Percentiles rank a stretch among this genome's conserved stretches.
These are phyloP conservation scores for Luperina nickerlii DNA, from an alignment of 2,888 invertebrate genomes.

Conservation along the genomic window DNA sequence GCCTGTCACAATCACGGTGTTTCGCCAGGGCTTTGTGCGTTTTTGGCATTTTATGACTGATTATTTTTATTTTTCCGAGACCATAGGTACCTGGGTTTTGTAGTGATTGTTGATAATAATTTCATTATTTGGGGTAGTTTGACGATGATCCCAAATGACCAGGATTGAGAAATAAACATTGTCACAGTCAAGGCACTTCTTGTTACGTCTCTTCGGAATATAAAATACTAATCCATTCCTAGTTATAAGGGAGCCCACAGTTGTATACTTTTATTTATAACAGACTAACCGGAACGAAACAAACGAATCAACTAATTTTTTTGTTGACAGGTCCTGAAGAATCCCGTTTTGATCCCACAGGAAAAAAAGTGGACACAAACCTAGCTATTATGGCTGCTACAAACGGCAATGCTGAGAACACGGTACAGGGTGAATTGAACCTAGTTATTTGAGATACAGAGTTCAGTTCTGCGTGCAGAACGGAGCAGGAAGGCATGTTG, in stretches of 20 bases:
- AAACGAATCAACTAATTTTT: constrained; percentile 45
- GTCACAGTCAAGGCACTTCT: not conserved
- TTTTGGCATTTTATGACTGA: not conserved
- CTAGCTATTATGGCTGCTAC: constrained; percentile 73
- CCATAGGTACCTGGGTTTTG: not conserved
- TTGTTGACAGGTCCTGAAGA: constrained; percentile 64
- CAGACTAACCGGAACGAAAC: constrained; percentile 37
- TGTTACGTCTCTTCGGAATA: not conserved
- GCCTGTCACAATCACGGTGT: not conserved
- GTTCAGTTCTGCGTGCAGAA: constrained; percentile 75
- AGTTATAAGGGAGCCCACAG: not conserved
- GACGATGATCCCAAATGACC: not conserved
- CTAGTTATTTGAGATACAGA: constrained; percentile 85
- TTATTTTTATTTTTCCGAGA: not conserved
- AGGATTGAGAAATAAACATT: not conserved
- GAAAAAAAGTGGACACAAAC: constrained; percentile 65
- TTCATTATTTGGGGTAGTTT: not conserved
- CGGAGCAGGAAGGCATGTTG: constrained; percentile 89
- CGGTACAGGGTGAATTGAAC: constrained; percentile 72
- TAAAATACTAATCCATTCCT: not conserved
- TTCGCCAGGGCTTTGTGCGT: not conserved
- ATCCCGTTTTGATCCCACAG: constrained; percentile 56
- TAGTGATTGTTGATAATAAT: not conserved
- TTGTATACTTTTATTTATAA: not conserved
- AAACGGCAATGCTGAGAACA: constrained; percentile 68